Conservation (phyloP, 1,140 invertebrate genomes). For the Patella vulgata region DNA sequence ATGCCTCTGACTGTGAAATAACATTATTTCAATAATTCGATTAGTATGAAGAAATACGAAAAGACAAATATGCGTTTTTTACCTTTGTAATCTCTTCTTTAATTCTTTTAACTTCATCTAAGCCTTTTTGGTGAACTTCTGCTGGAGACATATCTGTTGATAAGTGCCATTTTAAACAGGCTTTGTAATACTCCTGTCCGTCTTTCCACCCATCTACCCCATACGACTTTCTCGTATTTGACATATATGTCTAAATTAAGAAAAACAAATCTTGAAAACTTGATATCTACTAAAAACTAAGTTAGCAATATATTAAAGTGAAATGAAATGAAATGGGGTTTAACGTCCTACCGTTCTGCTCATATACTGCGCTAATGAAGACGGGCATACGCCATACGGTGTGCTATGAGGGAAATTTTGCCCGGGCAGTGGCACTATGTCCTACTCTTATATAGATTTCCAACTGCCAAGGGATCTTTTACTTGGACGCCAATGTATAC, state of each 20-base stretch:
- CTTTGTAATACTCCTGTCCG: conserved; percentile 63
- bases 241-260: conserved; percentile 52
- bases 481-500: no score
- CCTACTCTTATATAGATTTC: no score
- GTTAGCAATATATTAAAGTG: not conserved
- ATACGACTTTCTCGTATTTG: conserved; percentile 45
- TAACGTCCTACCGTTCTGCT: not conserved
- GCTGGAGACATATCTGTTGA: conserved; percentile 58
- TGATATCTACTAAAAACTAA: conserved; percentile 1
- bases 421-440: not conserved
- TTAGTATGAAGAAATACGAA: not conserved
- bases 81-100: conserved; percentile 61
- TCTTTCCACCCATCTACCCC: conserved; percentile 57
- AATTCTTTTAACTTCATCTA: conserved; percentile 64
- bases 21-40: not conserved
- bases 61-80: not conserved
- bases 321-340: no score
- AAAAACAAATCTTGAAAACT: not conserved
- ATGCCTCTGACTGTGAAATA: no score
- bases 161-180: conserved; percentile 67
- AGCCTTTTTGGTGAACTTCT: conserved; percentile 64
- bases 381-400: no score
- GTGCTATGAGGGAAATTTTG: not conserved
- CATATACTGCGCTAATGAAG: not conserved
- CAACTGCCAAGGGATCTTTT: no score